Evolutionary conservation across 1,140 invertebrate species (phyloP), one percentile per base, ranked within the genome.

Genomic region (Neodiprion virginianus): DNA sequence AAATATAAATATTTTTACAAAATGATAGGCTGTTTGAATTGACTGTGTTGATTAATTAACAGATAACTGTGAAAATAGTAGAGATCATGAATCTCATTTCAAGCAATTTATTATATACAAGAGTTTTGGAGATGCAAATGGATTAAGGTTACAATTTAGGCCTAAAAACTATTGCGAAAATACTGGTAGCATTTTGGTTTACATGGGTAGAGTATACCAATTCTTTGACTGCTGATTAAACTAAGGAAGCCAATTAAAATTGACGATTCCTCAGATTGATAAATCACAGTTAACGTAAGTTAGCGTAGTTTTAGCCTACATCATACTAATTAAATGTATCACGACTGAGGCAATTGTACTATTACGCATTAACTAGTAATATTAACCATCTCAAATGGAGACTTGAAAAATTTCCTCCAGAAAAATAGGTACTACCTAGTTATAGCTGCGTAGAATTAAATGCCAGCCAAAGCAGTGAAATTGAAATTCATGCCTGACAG

Each of bases 101-200:
- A 61, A 61, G 8, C 4, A 7, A 61, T 61, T 61, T 72, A 76
- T 77, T 79, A 80, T 78, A 69, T 80, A 80, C 75, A 80, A 71
- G 67, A 75, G 70, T 75, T 61, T 74, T 71, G 73, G 73, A 78
- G 73, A 70, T 74, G 76, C 76, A 78, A 77, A 79, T 79, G 73
- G 68, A 70, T 73, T 49, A 40, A 40, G 28, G 5, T 5, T 2
- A 40, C 28, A 40, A 40, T 40, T 75, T 48, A 75, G 71, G 61
- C 71, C 73, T 75, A 48, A 67, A 66, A 48, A 66, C 65, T 72
- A 69, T 67, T 48, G 47, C 47, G 71, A 66, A 71, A 61, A 61
- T 61, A 17, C 53, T 61, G 53, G 28, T 40, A 40, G 28, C 28
- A 40, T 40, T 40, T 40, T 40, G 28, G 28, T 40, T 40, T 40